Evolutionary conservation across 2,113 vertebrate genomes (phyloP), one percentile per base, ranked within the genome.

Genomic region (Platycercus adscitus): DNA sequence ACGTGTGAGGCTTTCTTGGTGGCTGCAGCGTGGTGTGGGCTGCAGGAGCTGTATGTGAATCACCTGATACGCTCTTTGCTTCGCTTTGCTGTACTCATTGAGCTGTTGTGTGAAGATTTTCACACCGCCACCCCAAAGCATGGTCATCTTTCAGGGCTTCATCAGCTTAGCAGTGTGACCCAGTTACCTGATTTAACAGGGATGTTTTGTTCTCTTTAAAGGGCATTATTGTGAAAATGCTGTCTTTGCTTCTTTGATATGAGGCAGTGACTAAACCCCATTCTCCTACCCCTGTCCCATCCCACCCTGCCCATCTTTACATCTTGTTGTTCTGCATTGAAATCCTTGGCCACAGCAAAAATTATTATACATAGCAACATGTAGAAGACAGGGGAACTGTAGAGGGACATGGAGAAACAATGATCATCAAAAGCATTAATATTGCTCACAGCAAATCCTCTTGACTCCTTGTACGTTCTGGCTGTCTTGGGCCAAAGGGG

Each of bases 121-220:
- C 64, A 66, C 41, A 14, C 78, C 0, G 10, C 81, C 79, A 69
- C 75, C 75, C 31, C 70, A 91, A 69, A 97, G 91, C 78, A 43
- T 18, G 64, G 82, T 31, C 69, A 77, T 83, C 60, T 55, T 91
- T 79, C 70, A 87, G 75, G 75, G 61, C 50, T 37, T 61, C 73
- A 25, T 66, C 33, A 4, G 60, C 81, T 84, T 11, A 0, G 28
- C 52, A 47, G 7, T 44, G 81, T 90, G 79, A 93, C 90, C 81
- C 75, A 88, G 29, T 92, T 88, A 90, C 53, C 64, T 7, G 11
- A 85, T 91, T 79, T 72, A 91, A 94, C 82, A 52, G 81, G 70
- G 53, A 39, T 1, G 0, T 19, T 82, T 76, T 64, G 13, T 63
- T 58, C 75, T 85, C 75, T 73, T 88, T 77, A 78, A 47, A 93